These are phyloP conservation scores for Chloropsis hardwickii DNA, from an alignment of 2,113 vertebrate species.

Conservation along the genomic window DNA sequence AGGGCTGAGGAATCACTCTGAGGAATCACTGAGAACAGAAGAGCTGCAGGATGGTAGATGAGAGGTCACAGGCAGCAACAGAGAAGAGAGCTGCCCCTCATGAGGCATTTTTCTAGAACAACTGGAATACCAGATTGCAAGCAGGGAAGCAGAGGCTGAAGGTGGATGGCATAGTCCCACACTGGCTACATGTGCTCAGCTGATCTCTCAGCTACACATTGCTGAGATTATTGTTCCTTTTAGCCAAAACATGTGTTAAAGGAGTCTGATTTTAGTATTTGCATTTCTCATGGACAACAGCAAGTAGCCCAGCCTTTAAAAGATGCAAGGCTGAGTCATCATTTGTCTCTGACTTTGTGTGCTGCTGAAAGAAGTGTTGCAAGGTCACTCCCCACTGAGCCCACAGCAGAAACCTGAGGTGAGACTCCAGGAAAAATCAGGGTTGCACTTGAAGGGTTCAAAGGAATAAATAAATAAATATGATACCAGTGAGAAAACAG, in stretches of 20 bases:
- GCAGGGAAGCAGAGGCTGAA: background rate
- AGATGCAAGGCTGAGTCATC: background rate
- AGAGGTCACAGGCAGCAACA: background rate
- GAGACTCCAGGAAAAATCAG: background rate
- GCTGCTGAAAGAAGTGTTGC: background rate
- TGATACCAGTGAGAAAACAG: background rate
- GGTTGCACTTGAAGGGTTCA: background rate
- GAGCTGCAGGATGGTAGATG: background rate
- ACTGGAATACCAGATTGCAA: background rate
- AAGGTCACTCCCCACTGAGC: background rate
- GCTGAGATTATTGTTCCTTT: background rate
- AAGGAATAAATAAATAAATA: background rate
- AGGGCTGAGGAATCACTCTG: background rate
- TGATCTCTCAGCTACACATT: background rate
- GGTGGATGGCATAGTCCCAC: background rate
- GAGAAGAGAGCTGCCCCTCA: background rate
- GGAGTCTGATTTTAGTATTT: background rate
- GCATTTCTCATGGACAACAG: background rate
- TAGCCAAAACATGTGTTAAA: accelerated
- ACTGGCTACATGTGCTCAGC: accelerated
- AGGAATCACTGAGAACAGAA: background rate
- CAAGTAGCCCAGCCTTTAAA: background rate
- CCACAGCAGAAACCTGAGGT: background rate
- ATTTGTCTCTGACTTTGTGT: background rate
- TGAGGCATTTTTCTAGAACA: background rate